phyloP scores from a whole-genome alignment of 2,797 vertebrate genomes.

The Tokudaia tokunoshimensis region DNA sequence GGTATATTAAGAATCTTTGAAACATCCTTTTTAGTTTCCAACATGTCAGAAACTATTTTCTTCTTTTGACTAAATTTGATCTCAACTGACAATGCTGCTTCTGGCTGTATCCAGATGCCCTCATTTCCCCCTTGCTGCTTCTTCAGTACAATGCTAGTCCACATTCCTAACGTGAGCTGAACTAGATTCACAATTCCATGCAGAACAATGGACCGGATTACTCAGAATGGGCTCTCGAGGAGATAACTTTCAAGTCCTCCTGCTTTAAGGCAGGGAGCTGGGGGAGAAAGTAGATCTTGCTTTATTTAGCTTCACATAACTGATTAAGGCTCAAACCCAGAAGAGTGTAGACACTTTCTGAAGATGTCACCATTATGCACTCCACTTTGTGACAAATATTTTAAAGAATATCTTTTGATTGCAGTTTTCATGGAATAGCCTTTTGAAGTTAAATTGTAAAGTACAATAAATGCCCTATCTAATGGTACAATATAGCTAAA shows the following conservation, averaged over 20 bases:
- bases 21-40: constrained; percentile 66
- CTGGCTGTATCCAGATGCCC: constrained; percentile 70
- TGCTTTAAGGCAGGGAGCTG: not conserved
- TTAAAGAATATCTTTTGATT: not conserved
- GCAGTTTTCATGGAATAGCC: not conserved
- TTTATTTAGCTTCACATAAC: constrained; percentile 46
- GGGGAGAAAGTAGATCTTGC: too few species aligned
- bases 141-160: constrained; percentile 23
- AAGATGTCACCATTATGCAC: not conserved
- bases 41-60: constrained; percentile 60
- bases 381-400: not conserved
- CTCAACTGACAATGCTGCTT: constrained; percentile 65
- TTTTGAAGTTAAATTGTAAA: constrained; percentile 33
- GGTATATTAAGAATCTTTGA: constrained; percentile 44
- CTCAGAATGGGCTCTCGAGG: constrained; percentile 39
- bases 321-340: constrained; percentile 34
- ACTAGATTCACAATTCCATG: constrained; percentile 75
- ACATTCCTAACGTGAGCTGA: constrained; percentile 75
- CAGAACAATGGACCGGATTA: constrained; percentile 78
- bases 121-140: constrained; percentile 66
- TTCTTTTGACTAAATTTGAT: constrained; percentile 75
- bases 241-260: constrained; percentile 50
- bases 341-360: not conserved
- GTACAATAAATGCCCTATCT: not conserved
- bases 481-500: constrained; percentile 18